Conservation (phyloP, 2,888 invertebrate species). For the Hoplodrina blanda region DNA sequence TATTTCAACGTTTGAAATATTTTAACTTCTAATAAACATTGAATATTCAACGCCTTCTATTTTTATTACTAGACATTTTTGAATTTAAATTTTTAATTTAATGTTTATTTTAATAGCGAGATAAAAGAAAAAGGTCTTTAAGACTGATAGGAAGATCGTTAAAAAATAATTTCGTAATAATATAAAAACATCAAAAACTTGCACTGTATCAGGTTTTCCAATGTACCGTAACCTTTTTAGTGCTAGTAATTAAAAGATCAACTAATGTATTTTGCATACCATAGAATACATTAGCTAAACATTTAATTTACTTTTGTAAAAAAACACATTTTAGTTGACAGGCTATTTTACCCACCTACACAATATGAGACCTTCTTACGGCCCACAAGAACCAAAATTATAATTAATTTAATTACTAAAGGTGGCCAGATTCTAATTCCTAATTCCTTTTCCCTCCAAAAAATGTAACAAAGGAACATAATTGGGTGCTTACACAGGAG, state of each 20-base stretch:
- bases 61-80: slow-evolving; percentile 1
- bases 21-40: slow-evolving; percentile 14
- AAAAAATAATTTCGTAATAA: too few relatives aligned
- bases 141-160: background rate
- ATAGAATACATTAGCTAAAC: background rate
- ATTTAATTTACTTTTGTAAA: background rate
- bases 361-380: too few relatives aligned
- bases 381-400: background rate
- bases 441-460: too few relatives aligned
- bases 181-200: too few relatives aligned
- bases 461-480: slow-evolving; percentile 10
- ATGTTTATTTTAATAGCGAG: background rate
- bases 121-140: background rate
- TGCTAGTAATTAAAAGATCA: too few relatives aligned
- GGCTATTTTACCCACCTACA: background rate
- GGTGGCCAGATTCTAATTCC: slow-evolving; percentile 15
- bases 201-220: too few relatives aligned
- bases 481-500: slow-evolving; percentile 34
- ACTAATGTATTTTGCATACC: background rate
- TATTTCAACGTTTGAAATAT: slow-evolving; percentile 22
- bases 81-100: slow-evolving; percentile 8
- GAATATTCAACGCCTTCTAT: slow-evolving; percentile 4
- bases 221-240: too few relatives aligned
- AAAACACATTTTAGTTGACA: background rate
- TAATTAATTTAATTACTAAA: background rate